These are phyloP conservation scores for Ornithoptera priamus DNA, from an alignment of 2,888 invertebrate species.

Conservation along the genomic window DNA sequence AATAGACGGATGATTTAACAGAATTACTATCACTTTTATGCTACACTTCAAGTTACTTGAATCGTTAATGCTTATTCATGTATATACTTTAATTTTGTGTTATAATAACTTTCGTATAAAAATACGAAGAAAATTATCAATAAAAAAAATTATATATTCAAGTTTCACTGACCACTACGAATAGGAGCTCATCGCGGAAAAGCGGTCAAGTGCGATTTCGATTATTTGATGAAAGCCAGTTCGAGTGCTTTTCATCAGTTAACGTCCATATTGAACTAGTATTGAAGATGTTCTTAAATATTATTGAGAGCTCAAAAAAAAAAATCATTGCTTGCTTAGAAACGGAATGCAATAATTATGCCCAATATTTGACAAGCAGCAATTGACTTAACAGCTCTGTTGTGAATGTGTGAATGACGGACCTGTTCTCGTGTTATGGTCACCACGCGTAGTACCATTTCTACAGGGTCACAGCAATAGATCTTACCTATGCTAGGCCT, in stretches of 20 bases:
- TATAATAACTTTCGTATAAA: too few species aligned
- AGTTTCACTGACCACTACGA: not conserved
- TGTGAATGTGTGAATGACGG: not conserved
- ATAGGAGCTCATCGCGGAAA: not conserved
- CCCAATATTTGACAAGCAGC: not conserved
- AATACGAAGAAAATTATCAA: too few species aligned
- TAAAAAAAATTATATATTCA: too few species aligned
- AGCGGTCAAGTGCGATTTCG: not conserved
- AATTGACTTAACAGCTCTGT: too few species aligned
- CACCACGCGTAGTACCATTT: not conserved
- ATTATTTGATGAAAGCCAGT: not conserved
- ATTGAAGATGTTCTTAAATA: not conserved
- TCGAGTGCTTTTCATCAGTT: not conserved
- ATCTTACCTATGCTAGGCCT: conserved; percentile 94
- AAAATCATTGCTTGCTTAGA: not conserved
- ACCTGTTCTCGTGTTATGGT: not conserved
- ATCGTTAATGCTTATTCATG: too few species aligned
- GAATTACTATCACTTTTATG: too few species aligned
- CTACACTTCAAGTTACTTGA: too few species aligned
- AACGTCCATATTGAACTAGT: not conserved
- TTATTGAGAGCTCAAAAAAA: not conserved
- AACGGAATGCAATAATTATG: not conserved
- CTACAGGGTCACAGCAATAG: not conserved
- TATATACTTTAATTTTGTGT: too few species aligned
- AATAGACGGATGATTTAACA: too few species aligned